These are phyloP conservation scores for Chelonia mydas DNA, from an alignment of 2,797 vertebrate genomes.

Conservation along the genomic window DNA sequence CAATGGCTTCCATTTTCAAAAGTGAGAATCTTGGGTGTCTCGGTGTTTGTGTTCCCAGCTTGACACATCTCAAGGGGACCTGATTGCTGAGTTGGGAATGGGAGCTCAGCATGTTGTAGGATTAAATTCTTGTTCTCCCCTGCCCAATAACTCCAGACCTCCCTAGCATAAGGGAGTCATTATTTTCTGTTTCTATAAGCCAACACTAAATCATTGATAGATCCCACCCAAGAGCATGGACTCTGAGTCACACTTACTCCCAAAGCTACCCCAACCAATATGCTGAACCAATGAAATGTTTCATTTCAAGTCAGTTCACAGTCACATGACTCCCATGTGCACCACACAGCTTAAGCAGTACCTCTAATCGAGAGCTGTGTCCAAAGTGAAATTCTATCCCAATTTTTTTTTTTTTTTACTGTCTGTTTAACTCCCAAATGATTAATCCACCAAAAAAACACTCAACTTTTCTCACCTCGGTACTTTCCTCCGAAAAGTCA, in stretches of 20 bases:
- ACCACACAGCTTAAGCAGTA: neutral
- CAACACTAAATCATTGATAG: neutral
- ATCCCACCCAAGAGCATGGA: rapidly evolving
- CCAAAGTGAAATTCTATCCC: neutral
- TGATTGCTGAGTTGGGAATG: rapidly evolving
- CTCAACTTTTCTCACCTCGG: rapidly evolving
- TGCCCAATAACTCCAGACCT: neutral
- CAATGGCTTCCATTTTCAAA: neutral
- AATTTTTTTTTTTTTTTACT: neutral
- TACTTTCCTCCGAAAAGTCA: neutral
- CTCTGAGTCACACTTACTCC: rapidly evolving
- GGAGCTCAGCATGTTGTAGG: neutral
- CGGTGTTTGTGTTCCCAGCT: neutral
- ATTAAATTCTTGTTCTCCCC: neutral
- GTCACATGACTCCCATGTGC: neutral
- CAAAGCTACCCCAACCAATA: neutral
- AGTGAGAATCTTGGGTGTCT: rapidly evolving
- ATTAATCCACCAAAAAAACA: neutral
- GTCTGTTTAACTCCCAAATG: rapidly evolving
- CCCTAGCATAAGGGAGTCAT: neutral
- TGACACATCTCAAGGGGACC: neutral
- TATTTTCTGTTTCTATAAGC: neutral
- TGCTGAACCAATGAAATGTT: neutral
- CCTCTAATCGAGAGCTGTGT: neutral
- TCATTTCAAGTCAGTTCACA: neutral